Conservation (phyloP, 1,140 invertebrate species). For the Mizuhopecten yessoensis region DNA sequence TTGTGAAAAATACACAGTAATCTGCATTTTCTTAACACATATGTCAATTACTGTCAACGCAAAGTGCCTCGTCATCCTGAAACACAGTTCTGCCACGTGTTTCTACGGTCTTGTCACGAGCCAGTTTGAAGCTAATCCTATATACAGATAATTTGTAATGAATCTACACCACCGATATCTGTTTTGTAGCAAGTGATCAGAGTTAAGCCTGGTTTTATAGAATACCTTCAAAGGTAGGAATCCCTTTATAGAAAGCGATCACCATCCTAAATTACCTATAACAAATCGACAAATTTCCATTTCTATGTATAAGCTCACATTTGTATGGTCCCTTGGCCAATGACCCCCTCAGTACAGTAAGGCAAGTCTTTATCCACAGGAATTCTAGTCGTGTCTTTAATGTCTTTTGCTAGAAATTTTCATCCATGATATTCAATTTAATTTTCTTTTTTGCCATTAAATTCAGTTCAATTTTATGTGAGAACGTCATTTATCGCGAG, state of each 20-base stretch:
- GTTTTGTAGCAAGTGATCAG: background rate
- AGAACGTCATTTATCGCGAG: background rate
- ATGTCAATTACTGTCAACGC: no score
- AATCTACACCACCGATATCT: background rate
- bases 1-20: no score
- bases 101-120: background rate
- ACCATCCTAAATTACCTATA: background rate
- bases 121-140: background rate
- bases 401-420: background rate
- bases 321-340: background rate
- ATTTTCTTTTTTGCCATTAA: background rate
- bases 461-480: conserved; percentile 29
- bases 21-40: no score
- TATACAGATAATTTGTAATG: background rate
- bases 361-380: background rate
- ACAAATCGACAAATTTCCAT: conserved; percentile 32
- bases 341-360: background rate
- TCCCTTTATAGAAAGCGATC: conserved; percentile 33
- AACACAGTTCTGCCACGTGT: background rate
- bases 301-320: background rate
- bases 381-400: background rate
- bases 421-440: conserved; percentile 39
- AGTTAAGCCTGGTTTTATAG: background rate
- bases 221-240: background rate
- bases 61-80: background rate